Base-by-base conservation (phyloP, 1,140 invertebrate genomes). In the Xylocopa sonorina region DNA sequence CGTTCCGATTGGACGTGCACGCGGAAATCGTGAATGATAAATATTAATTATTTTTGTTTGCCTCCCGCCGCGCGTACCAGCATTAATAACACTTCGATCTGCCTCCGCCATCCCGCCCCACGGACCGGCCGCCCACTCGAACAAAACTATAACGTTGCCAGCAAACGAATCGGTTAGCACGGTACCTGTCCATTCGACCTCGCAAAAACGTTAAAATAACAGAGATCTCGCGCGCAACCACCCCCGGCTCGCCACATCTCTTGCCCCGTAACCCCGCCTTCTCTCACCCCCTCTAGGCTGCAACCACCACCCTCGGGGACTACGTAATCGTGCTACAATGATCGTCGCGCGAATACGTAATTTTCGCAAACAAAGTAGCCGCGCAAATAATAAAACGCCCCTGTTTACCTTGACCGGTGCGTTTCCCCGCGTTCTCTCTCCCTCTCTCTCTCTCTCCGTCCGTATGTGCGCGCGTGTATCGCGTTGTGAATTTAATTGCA, bases 31-130 rank as follows among this genome's bases (percentile, higher is more conserved):
- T 90, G 87, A 88, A 92, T 91, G 91, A 93, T 93, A 93, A 93
- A 93, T 93, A 93, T 92, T 92, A 92, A 92, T 93, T 92, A 93
- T 92, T 93, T 93, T 92, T 93, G 91, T 93, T 93, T 93, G 90
- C 90, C 89, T 89, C 89, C 89, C 85, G 87, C 86, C 88, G 87
- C 84, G 86, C 90, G 89, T 83, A 89, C 87, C 88, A 89, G 91
- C 90, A 93, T 93, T 93, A 92, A 92, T 92, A 93, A 92, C 91
- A 90, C 91, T 92, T 92, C 88, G 90, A 89, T 82, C 81, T 51
- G 64, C 51, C 51, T 55, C 60, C 73, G 46, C 67, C 64, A n/a
- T n/a, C n/a, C n/a, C n/a, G n/a, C n/a, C n/a, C n/a, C n/a, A n/a
- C n/a, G n/a, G n/a, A n/a, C 73, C 51, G 46, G 64, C 68, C 81